Evolutionary conservation across 2,888 invertebrate species (phyloP), one percentile per base, ranked within the genome.

Genomic region (Orgyia antiqua): DNA sequence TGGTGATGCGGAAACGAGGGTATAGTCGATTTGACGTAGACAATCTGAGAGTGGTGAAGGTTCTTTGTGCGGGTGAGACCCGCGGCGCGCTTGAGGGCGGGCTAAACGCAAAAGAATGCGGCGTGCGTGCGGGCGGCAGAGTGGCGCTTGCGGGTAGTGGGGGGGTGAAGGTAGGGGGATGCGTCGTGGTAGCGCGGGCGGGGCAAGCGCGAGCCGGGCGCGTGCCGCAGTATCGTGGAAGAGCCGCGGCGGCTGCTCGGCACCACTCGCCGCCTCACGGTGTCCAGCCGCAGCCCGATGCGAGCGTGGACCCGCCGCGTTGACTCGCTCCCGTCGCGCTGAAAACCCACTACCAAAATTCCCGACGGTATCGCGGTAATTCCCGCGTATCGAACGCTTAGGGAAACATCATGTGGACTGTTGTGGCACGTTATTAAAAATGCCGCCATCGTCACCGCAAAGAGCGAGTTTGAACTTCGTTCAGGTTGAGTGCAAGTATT

Each of bases 221-320:
- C 82, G 80, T 79, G 73, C 82, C 82, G 83, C 82, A 83, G 80
- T 84, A 83, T 72, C 76, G 83, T 76, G 79, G 72, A 77, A 75
- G 78, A 75, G 74, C 77, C 78, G 76, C 63, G 74, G 76, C 73
- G 75, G 69, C 75, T 76, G 78, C 79, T 71, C 72, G 75, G 63
- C 63, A 61, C 55, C 49, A 50, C 39, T 54, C 60, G 63, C 63
- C 60, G 56, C 57, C 63, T 51, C 63, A 58, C 60, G 60, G 59
- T 52, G 54, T 42, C 52, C 57, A 44, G 43, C 43, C 42, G 54
- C 63, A 65, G 62, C 58, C 62, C 60, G 59, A 56, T 56, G 63
- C 66, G 61, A 59, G 64, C 63, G 64, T 65, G 65, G 53, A 65
- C 58, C 34, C 59, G 47, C 42, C 63, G 66, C 65, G 65, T 67